A percentile compares a stretch with the other conserved stretches of the same genome.
Evolutionary conservation across 1,140 invertebrate species (phyloP).

Genomic region (Drosophila tsacasi): DNA sequence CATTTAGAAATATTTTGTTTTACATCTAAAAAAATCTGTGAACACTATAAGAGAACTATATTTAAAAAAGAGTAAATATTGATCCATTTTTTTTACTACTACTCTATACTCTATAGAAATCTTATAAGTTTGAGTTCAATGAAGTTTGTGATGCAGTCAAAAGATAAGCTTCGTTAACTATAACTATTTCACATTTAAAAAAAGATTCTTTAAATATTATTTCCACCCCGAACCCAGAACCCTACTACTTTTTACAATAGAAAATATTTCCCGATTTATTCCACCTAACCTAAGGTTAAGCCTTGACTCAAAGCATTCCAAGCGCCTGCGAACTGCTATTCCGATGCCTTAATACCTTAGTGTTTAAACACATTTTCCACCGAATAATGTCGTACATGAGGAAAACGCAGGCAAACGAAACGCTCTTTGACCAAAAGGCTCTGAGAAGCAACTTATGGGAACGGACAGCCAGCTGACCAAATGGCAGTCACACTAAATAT

Average conservation of each 20-base stretch:
- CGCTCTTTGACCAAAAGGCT: slow-evolving; percentile 54
- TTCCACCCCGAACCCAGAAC: too few species aligned
- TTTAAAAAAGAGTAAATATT: neutral
- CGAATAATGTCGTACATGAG: slow-evolving; percentile 32
- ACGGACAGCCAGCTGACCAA: slow-evolving; percentile 54
- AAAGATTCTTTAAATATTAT: neutral
- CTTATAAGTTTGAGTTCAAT: neutral
- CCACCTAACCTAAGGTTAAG: neutral
- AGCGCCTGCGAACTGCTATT: neutral
- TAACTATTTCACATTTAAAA: neutral
- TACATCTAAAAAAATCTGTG: neutral
- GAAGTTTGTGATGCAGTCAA: neutral
- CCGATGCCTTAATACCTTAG: neutral
- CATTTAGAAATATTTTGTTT: neutral
- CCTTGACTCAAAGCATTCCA: neutral
- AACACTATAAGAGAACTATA: neutral
- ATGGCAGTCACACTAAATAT: slow-evolving; percentile 34
- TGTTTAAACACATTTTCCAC: slow-evolving; percentile 16
- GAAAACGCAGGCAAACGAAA: slow-evolving; percentile 39
- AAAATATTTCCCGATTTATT: neutral
- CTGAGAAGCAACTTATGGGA: slow-evolving; percentile 69
- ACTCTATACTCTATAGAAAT: neutral
- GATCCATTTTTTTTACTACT: neutral
- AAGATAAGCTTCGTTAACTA: neutral
- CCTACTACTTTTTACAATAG: neutral